Evolutionary conservation across 37 sponge, comb jelly and placozoan species (phyloP), one percentile per base, ranked within the genome.

Genomic region (Beroe forskalii): DNA sequence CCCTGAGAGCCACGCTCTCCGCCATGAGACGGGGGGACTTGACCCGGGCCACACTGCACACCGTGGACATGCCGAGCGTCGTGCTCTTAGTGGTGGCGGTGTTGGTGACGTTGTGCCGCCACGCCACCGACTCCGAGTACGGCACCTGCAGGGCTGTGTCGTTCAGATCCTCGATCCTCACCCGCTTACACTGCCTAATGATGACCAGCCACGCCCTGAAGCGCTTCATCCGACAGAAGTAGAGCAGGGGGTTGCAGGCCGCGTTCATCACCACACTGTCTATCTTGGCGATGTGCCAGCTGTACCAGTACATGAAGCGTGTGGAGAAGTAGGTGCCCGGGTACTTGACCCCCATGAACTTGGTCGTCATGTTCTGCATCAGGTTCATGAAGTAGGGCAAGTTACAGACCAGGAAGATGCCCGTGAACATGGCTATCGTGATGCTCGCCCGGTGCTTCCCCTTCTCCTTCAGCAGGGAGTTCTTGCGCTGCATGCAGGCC

Each of bases 261-360:
- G 86, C 86, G 86, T 80, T 80, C 43, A 41, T n/a, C 28, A 80
- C 86, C 37, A 80, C 55, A 80, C 86, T 44, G 38, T 80, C 55
- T n/a, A 80, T 44, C 86, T 80, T 80, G 86, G 86, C 86, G 28
- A 80, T 80, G 86, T 80, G 86, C 86, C 86, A 80, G 55, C 30
- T 28, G 86, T 80, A 80, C 86, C 86, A 80, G 55, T 42, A 80
- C 86, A 80, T 80, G 55, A 80, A 80, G 44, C 55, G 86, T n/a
- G 86, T 44, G 35, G 38, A 23, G 86, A 80, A 80, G 86, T 44
- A 80, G 23, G 35, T n/a, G 0, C 86, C 86, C 0, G 86, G 86
- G 86, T 80, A 80, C 55, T 41, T 25, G 30, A 80, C 55, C 25
- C 55, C 86, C 8, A 80, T 35, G 30, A 44, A 80, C 43, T 30